A percentile compares a stretch with the other conserved stretches of the same genome.
phyloP scores from a whole-genome alignment of 2,113 vertebrate species.

The Fregata magnificens region DNA sequence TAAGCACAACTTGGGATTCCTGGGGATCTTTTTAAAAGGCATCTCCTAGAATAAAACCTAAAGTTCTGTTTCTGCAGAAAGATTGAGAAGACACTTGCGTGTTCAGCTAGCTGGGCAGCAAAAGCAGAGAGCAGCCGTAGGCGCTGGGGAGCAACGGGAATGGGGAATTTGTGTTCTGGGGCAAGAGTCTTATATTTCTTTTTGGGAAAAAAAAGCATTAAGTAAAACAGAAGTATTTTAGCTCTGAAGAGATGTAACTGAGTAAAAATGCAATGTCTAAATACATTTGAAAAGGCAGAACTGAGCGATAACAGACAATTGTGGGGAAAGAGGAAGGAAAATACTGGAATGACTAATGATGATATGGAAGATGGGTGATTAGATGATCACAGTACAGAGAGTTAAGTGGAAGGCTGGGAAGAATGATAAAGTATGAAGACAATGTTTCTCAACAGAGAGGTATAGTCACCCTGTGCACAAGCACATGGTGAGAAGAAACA shows the following conservation, averaged over 20 bases:
- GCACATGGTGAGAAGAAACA: neutral
- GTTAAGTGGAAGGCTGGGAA: neutral
- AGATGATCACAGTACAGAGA: neutral
- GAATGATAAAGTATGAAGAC: neutral
- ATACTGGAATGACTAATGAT: neutral
- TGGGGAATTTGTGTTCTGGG: neutral
- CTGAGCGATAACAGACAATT: neutral
- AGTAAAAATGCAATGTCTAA: neutral
- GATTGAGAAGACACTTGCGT: fast-evolving
- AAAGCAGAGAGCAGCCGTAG: neutral
- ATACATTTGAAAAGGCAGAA: neutral
- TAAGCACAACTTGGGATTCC: neutral
- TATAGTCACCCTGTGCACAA: neutral
- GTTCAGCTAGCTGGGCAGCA: neutral
- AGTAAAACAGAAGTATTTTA: neutral
- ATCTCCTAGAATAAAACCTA: neutral
- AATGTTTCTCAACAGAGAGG: neutral
- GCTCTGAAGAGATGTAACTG: neutral
- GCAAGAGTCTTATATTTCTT: neutral
- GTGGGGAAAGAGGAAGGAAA: neutral
- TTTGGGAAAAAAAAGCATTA: neutral
- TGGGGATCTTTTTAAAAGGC: neutral
- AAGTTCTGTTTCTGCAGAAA: neutral
- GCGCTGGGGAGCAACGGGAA: neutral
- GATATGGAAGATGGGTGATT: neutral